These are phyloP conservation scores for Rhagologus leucostigma DNA, from an alignment of 2,113 vertebrate species.

Conservation along the genomic window DNA sequence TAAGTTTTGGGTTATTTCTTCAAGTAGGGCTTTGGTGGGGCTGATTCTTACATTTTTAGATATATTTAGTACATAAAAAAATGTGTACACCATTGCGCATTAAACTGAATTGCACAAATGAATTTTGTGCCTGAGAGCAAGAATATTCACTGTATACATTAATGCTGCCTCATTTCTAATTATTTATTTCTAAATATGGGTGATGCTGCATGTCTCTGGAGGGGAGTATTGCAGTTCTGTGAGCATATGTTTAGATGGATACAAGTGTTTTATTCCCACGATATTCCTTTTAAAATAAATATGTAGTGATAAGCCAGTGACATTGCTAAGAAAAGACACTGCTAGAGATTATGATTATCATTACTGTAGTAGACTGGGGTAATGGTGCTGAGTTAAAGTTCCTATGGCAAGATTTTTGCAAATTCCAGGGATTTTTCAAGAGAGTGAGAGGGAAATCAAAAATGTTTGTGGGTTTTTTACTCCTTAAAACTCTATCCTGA, in stretches of 20 bases:
- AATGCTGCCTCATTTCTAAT: background rate
- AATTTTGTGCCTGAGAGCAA: background rate
- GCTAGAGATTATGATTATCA: background rate
- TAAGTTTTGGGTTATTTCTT: background rate
- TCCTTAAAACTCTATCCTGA: background rate
- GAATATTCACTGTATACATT: background rate
- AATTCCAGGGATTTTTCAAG: background rate
- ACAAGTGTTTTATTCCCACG: background rate
- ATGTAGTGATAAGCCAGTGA: background rate
- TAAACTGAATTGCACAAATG: background rate
- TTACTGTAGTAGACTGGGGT: background rate
- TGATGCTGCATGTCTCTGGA: background rate
- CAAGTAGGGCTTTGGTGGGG: background rate
- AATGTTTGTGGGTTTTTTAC: background rate
- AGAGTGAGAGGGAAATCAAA: background rate
- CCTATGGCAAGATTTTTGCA: background rate
- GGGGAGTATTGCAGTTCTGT: background rate
- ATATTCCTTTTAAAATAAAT: background rate
- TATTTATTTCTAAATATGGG: background rate
- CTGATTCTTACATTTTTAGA: background rate
- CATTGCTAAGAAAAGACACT: background rate
- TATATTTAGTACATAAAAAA: background rate
- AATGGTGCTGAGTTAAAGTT: background rate
- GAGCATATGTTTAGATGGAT: background rate
- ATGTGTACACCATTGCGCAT: fast-evolving